Base-by-base conservation (phyloP, 2,797 vertebrate genomes). In the Scyliorhinus canicula region DNA sequence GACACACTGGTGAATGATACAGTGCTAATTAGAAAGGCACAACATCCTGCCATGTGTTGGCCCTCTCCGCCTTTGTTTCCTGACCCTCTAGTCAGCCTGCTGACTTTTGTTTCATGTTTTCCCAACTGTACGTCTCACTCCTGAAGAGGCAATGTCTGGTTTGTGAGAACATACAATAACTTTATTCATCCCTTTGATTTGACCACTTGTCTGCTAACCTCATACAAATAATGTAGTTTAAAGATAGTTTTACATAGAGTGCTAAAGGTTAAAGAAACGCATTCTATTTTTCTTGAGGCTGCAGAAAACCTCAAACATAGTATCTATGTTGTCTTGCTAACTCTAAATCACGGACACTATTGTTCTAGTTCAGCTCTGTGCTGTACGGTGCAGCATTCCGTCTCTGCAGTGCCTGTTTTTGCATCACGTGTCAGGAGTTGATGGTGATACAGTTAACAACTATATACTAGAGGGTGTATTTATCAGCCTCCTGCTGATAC, bases 31-130 rank as follows among this genome's bases (percentile, higher is more conserved):
- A 94, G 93, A 94, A 94, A 74, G 93, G 93, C 93, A 94, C 93
- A 94, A 94, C 93, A 94, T 94, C 93, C 93, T 94, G 93, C 93
- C 93, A 94, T 94, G 93, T 94, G 93, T 94, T 94, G 93, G 93
- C 93, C 93, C 44, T 94, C 93, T 94, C 93, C 67, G 93, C 93
- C 67, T 94, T 94, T 94, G 93, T 94, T 94, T 94, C 93, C 93
- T 94, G 93, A 94, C 93, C 93, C 47, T 71, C 93, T 50, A 74
- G 44, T 94, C 93, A 94, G 93, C 93, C 67, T 94, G 67, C 93
- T 94, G 93, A 94, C 44, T 94, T 94, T 74, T 94, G 93, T 94
- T 94, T 94, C 93, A 94, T 71, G 93, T 74, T 94, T 94, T 94
- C 93, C 93, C 93, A 94, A 94, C 67, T 94, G 93, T 94, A 74